Percentiles rank a stretch among this genome's conserved stretches.
Conservation (phyloP, 1,140 invertebrate species). For the Scaptomyza hsui region DNA sequence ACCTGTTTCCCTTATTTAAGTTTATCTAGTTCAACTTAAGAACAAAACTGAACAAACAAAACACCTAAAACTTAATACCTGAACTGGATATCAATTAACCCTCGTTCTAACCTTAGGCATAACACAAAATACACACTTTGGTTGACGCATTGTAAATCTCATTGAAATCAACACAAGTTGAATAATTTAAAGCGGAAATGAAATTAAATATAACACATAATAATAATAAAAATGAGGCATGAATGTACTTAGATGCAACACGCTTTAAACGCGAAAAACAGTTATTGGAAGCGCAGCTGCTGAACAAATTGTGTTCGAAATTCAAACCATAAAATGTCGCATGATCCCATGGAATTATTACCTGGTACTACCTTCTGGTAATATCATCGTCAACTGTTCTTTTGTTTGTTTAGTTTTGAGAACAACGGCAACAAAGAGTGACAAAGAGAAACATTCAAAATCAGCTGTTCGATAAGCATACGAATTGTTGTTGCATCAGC, state of each 20-base stretch:
- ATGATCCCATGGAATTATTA: neutral
- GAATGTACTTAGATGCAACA: slow-evolving; percentile 7
- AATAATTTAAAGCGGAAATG: slow-evolving; percentile 31
- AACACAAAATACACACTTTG: neutral
- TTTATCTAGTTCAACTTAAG: too few relatives aligned
- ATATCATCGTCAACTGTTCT: neutral
- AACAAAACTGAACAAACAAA: too few relatives aligned
- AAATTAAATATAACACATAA: slow-evolving; percentile 20
- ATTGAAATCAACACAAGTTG: slow-evolving; percentile 22
- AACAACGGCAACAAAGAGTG: neutral
- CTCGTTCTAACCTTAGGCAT: too few relatives aligned
- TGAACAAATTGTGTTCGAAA: neutral
- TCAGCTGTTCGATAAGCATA: neutral
- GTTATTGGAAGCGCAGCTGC: neutral
- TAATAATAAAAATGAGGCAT: too few relatives aligned
- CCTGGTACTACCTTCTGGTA: neutral
- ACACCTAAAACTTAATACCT: too few relatives aligned
- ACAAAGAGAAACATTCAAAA: neutral
- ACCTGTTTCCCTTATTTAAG: too few relatives aligned
- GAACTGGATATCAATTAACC: too few relatives aligned
- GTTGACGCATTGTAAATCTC: slow-evolving; percentile 19
- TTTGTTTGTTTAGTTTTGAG: neutral
- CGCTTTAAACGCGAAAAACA: neutral
- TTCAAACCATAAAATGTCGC: neutral
- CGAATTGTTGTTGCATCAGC: neutral